Evolutionary conservation across 1,140 invertebrate genomes (phyloP), one percentile per base, ranked within the genome.

Genomic region (Andricus grossulariae): DNA sequence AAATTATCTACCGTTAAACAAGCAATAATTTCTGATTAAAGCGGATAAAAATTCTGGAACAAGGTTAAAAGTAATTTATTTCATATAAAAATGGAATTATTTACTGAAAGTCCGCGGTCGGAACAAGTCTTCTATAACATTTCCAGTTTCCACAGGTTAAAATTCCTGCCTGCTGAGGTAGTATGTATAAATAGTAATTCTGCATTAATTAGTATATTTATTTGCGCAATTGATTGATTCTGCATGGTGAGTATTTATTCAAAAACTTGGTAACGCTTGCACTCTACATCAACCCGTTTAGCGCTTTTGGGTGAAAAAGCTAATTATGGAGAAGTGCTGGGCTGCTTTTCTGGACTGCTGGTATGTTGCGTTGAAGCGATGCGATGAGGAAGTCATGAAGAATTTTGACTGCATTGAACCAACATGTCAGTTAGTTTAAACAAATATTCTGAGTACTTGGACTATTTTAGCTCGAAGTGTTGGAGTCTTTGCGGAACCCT

Each of bases 71-170:
- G 55, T 13, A 21, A 60, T 60, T 32, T 60, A 60, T 60, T 25
- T 60, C 1, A 32, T 32, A 12, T 60, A 25, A 60, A 60, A 60
- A 21, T 13, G 19, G 19, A 60, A 25, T 60, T 60, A 60, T 25
- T 60, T 32, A 60, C 21, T 60, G 21, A 32, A 60, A 60, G 55
- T 12, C 7, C 0, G n/a, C n/a, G 11, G 13, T 15, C 32, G 21
- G 32, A 60, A 60, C 55, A 60, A 60, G 55, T 60, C 32, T 60
- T 60, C 32, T 25, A 60, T 11, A 60, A 60, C 32, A 21, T 32
- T 60, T 60, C 55, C 32, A 60, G 25, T 32, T 32, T 32, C 25
- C 52, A 54, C 55, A 13, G 55, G 55, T 60, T 60, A 60, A 60
- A 60, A 60, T 60, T 60, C 21, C 55, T 60, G 15, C 55, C 55